A percentile compares a stretch with the other conserved stretches of the same genome.
These are phyloP conservation scores for Vespertilio murinus DNA, from an alignment of 2,797 vertebrate species.

Conservation along the genomic window DNA sequence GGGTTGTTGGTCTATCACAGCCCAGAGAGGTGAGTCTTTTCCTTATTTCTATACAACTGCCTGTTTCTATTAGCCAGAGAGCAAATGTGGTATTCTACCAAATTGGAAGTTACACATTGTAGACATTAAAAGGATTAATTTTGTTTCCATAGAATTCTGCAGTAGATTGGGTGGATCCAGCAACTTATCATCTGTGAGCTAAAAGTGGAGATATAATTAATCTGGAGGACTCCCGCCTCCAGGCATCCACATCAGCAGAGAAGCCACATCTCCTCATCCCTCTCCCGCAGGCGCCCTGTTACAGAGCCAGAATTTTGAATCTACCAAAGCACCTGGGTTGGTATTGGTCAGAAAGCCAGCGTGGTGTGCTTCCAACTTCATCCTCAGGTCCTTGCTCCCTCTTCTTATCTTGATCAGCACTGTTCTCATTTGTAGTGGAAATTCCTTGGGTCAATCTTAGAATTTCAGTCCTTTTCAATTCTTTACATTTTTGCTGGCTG, in stretches of 20 bases:
- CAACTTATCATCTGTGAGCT: not conserved
- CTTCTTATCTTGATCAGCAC: not conserved
- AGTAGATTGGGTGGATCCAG: not conserved
- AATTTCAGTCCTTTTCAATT: not conserved
- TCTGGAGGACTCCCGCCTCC: not conserved
- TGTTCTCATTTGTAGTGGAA: not conserved
- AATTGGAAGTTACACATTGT: not conserved
- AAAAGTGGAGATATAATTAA: not conserved
- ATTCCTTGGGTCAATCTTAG: not conserved
- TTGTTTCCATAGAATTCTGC: not conserved
- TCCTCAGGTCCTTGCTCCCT: not conserved
- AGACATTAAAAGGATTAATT: not conserved
- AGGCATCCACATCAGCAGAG: not conserved
- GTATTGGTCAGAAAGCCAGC: not conserved
- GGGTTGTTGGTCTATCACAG: not conserved
- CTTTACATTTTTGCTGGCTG: not conserved
- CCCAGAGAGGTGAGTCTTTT: not conserved
- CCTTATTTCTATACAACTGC: slow-evolving; percentile 12
- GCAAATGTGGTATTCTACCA: not conserved
- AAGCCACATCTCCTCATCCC: not conserved
- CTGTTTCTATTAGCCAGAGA: not conserved
- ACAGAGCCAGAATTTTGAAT: not conserved
- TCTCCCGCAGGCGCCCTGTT: not conserved
- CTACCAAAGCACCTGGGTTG: not conserved
- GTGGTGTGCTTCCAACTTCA: not conserved